These are phyloP conservation scores for Pelodytes ibericus DNA, from an alignment of 2,797 vertebrate genomes.

Conservation along the genomic window DNA sequence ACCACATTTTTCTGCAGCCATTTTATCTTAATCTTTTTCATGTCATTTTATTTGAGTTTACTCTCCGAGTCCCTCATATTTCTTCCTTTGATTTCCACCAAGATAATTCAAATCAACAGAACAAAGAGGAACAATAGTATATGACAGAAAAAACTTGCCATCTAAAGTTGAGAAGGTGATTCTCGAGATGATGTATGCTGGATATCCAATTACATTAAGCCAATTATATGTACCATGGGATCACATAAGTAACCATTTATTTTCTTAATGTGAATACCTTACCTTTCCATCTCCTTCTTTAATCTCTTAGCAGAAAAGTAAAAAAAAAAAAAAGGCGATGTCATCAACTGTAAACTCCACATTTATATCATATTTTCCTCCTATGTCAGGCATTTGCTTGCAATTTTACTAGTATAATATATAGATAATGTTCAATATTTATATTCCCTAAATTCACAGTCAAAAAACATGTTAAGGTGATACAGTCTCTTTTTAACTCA, in stretches of 20 bases:
- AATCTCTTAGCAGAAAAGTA: constrained; percentile 2
- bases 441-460: too few relatives aligned
- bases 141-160: background rate
- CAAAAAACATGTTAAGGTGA: too few relatives aligned
- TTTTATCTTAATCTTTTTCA: too few relatives aligned
- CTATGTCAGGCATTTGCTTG: too few relatives aligned
- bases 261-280: background rate
- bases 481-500: too few relatives aligned
- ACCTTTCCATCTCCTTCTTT: constrained; percentile 1
- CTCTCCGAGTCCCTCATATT: background rate
- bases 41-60: background rate
- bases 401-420: too few relatives aligned
- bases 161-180: constrained; percentile 2
- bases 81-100: background rate
- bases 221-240: background rate
- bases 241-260: background rate
- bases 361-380: too few relatives aligned
- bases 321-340: background rate
- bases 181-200: background rate
- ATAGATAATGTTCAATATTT: too few relatives aligned
- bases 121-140: background rate
- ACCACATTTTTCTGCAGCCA: too few relatives aligned
- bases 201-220: constrained; percentile 13
- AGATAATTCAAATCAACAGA: background rate
- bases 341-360: too few relatives aligned